Base-by-base conservation (phyloP, 2,888 invertebrate species). In the Hipparchia sbordonii region DNA sequence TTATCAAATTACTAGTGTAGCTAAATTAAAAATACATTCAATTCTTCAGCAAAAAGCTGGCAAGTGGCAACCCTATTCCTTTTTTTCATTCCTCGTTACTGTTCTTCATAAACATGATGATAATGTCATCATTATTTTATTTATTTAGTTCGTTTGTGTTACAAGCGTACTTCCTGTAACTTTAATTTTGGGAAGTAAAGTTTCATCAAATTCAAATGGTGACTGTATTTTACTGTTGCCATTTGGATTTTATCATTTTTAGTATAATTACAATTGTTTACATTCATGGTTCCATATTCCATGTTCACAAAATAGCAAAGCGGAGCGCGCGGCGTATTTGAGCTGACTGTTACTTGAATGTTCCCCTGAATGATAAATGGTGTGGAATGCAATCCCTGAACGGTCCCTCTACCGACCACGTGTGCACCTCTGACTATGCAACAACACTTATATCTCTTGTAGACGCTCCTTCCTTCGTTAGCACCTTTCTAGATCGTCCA, bases 401-500 rank as follows among this genome's bases (percentile, higher is more conserved):
- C 84, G 88, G 87, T 87, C 85, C 84, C 80, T 80, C 83, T 84
- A 84, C 77, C 76, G 79, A 77, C 81, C 73, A 82, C 90, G 90
- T 92, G 89, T 92, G 92, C 93, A 93, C 93, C 83, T 84, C 84
- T 87, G 84, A 89, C 87, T 82, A 82, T 83, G 91, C 92, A 92
- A 89, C 87, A 84, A 86, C 88, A 89, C 87, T 80, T 79, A 81
- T 88, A 84, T 89, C 83, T 85, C 83, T 80, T 80, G 85, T 92
- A 92, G 91, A 83, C 92, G 92, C 93, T 93, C 93, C 93, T 93
- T 92, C 90, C 92, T 94, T 90, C 92, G 90, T 92, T 89, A 88
- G 91, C 90, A 90, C 89, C 92, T 92, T 93, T 92, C 84, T 92
- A 92, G 93, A 91, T 93, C 93, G 93, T 93, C 92, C 92, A 92